Base-by-base conservation (phyloP, 2,797 vertebrate genomes). In the Aplochiton taeniatus region DNA sequence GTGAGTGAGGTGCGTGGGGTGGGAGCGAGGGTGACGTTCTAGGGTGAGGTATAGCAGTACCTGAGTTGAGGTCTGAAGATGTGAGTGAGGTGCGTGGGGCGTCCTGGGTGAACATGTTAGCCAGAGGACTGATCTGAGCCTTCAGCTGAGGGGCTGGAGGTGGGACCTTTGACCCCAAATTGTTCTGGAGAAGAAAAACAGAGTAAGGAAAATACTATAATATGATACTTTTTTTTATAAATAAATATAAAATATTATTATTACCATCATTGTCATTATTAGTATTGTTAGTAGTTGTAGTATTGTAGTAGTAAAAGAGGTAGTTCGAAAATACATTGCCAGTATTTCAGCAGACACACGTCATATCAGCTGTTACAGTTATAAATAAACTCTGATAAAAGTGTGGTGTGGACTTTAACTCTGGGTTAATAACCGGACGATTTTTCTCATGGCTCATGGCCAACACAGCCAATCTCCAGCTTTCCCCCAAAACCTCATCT, bases 51-150 rank as follows among this genome's bases (percentile, higher is more conserved):
- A n/a, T n/a, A 4, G 20, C 17, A 0, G 4, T 84, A 89, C 90
- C 90, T 75, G 86, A 86, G 73, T 76, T 83, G 52, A 60, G 72
- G 47, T 91, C 91, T 46, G 80, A 75, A 10, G 82, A 72, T 50
- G 75, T 92, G 63, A 93, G 85, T 0, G 88, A 60, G 14, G 78
- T 77, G 78, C 79, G 92, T 20, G 87, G 75, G 50, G 20, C 53
- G 0, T 94, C 86, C 47, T 91, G 95, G 68, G 89, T 94, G 75
- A 99, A 99, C 95, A 99, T 96, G 48, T 93, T 95, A 4, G 93
- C 94, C 0, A 99, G 85, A 0, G 96, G 97, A 50, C 97, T 97
- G 0, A 90, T 93, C 17, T 92, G 95, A 0, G 94, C 94, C 84
- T 90, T 96, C 1, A 89, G 82, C 0, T 85, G 71, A 0, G 97